Evolutionary conservation across 2,797 vertebrate species (phyloP), one percentile per base, ranked within the genome.

Genomic region (Peromyscus nudipes): DNA sequence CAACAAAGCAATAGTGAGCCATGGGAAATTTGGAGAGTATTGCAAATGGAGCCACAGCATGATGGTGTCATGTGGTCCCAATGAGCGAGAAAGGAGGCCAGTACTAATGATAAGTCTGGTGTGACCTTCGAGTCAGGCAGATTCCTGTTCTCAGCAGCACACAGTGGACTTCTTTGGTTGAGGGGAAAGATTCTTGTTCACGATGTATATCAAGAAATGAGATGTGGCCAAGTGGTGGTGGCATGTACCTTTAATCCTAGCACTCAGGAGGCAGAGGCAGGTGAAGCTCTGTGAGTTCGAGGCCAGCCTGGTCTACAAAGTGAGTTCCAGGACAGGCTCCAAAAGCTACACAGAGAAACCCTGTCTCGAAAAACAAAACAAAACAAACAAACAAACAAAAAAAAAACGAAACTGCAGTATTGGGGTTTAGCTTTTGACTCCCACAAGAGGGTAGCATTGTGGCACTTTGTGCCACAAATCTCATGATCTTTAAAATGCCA

Each of bases 381-480:
- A 46, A 46, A 43, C 40, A 43, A 49, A 49, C 10, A 49, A 49
- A 49, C 40, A 49, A 11, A 11, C 8, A 49, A 49, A 9, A 52
- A 52, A 52, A 52, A 14, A 52, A 3, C 2, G 16, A 55, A 23
- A 34, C 46, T 4, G 1, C 27, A 43, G 43, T 23, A 1, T 25
- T 2, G 4, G 3, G 40, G 43, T 40, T 40, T 34, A 3, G 11
- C 25, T 76, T 89, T 46, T 4, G 25, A 40, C 55, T 82, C 17
- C 79, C 94, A 89, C 91, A 52, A 76, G 89, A 83, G 76, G 64
- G 79, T 71, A 91, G 91, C 77, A 34, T 69, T 21, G 40, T 31
- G 55, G 7, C 23, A 17, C 43, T 52, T 25, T 52, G 43, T 69
- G n/a, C 1, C 3, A 8, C 23, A 31, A 49, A n/a, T 77, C 12